Evolutionary conservation across 1,140 invertebrate species (phyloP), one percentile per base, ranked within the genome.

Genomic region (Drosophila azteca): DNA sequence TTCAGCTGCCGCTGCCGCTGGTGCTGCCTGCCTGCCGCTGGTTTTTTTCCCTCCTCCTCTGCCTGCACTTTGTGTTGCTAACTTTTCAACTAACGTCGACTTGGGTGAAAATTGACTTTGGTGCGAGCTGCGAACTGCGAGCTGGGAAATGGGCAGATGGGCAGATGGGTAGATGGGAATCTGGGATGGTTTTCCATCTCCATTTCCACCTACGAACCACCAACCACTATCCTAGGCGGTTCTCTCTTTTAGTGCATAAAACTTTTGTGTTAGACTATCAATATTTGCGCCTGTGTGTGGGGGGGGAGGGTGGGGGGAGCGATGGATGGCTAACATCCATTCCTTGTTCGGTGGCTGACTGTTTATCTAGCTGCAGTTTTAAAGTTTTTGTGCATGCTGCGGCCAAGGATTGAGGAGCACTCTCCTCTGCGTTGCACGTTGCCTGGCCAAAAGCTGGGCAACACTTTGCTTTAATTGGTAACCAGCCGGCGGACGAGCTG

Each of bases 101-200:
- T 85, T 87, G 82, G 79, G 77, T 87, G 82, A 87, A 87, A 87
- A 87, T 85, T 87, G 82, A 87, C 82, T 85, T 80, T 78, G 50
- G 48, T 45, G 67, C 43, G 20, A 52, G 22, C 22, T 57, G 20
- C 41, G 51, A 20, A 29, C 6, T 57, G 20, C 41, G 51, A 20
- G 22, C 6, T 29, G 24, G 13, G 20, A 6, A 26, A 39, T 22
- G 11, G 44, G 8, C 2, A n/a, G 50, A 8, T 31, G 26, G 1
- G 49, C 1, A 20, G 17, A 20, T 20, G 17, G 17, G 17, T 20
- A 39, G n/a, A 22, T 44, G 43, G 39, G 17, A 13, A 15, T 35
- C 31, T 35, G 31, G 31, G 7, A 8, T 31, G 29, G 29, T 8
- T 8, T 15, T 46, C 17, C 60, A 17, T 22, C 15, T 41, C 51